phyloP scores from a whole-genome alignment of 1,140 invertebrate species.

The Whitmania pigra region DNA sequence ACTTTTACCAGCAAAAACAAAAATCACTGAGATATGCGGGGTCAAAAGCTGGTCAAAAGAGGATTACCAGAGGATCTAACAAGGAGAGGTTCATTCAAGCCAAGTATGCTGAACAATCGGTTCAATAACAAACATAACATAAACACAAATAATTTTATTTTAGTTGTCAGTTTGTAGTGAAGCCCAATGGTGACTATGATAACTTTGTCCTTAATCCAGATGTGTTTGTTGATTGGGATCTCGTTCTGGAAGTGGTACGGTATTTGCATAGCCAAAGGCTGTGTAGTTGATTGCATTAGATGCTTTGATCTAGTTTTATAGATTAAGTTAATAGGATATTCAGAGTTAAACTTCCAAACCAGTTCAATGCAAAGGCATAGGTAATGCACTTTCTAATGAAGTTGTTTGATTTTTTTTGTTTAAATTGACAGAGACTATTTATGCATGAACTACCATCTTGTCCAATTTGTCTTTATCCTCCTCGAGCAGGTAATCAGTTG shows the following conservation, averaged over 20 bases:
- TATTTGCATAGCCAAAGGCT: background rate
- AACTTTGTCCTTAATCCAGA: conserved; percentile 68
- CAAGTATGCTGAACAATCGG: conserved; percentile 53
- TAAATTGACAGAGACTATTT: conserved; percentile 35
- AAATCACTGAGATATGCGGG: no score
- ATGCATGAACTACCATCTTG: conserved; percentile 58
- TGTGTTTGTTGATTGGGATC: conserved; percentile 74
- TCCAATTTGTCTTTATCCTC: conserved; percentile 75
- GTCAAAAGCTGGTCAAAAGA: no score
- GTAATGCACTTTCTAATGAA: no score
- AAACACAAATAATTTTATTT: background rate
- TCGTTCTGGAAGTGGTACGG: conserved; percentile 80
- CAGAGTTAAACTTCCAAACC: no score
- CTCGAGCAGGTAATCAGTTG: conserved; percentile 39
- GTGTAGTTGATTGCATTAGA: background rate
- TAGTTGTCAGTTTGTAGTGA: conserved; percentile 88
- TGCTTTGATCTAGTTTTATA: no score
- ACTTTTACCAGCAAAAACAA: no score
- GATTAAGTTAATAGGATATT: no score
- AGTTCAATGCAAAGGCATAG: no score
- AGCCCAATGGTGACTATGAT: conserved; percentile 60
- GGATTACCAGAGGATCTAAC: conserved; percentile 49
- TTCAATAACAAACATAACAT: background rate
- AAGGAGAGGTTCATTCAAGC: conserved; percentile 85
- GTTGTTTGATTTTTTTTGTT: no score